Base-by-base conservation (phyloP, 2,888 invertebrate species). In the Heliconius hortense region DNA sequence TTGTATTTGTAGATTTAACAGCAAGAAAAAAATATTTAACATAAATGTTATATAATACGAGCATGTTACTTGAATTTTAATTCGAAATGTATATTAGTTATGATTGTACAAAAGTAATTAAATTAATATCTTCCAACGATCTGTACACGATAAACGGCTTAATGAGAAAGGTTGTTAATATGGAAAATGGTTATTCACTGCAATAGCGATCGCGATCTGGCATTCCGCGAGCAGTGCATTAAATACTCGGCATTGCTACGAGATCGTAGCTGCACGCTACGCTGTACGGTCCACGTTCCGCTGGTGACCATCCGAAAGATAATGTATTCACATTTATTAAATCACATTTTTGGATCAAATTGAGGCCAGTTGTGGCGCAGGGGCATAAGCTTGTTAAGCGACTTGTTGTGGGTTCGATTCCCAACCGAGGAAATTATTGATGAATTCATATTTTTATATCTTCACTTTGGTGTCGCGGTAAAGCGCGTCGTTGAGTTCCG, bases 201-300 rank as follows among this genome's bases (percentile, higher is more conserved):
- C 53, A 56, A 66, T 66, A 24, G 39, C 64, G 13, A 43, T 66
- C 15, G 31, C 69, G 15, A 56, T 69, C 31, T 35, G 26, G 31
- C 56, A 56, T 56, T 69, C 69, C 35, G n/a, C 69, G 56, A 31
- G 7, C 56, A 69, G 72, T 64, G 72, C 62, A 62, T 67, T 72
- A 68, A 62, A 76, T 73, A 63, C 63, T 66, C 73, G 60, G 60
- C 75, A 63, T 31, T 72, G 70, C 73, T 77, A 76, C 78, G 69
- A 72, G 63, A 24, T 71, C 64, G 60, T 71, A 69, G 73, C 71
- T 15, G 64, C 68, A 60, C 68, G 76, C 73, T 76, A 77, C 71
- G 56, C 28, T 70, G 63, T 31, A 18, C 28, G 59, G 21, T 26
- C 26, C 11, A 63, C 43, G 26, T 53, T 69, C n/a, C 56, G n/a